phyloP scores from a whole-genome alignment of 92 coral and sea anemone species.

The Nematostella vectensis region DNA sequence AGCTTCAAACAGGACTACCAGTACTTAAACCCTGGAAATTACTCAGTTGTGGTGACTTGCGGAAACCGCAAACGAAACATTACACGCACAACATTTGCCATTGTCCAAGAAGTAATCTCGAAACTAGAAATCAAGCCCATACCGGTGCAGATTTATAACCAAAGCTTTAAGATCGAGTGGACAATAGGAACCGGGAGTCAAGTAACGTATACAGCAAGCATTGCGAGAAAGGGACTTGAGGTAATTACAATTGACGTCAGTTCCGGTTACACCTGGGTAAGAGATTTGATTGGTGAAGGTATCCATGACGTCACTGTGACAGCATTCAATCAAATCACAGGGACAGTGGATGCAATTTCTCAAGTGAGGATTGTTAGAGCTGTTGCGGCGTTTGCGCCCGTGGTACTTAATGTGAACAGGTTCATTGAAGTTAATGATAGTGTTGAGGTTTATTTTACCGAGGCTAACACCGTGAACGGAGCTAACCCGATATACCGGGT shows the following conservation, averaged over 20 bases:
- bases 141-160: slow-evolving; percentile 4
- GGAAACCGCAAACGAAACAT: slow-evolving; percentile 27
- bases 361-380: slow-evolving; percentile 19
- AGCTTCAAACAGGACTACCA: slow-evolving; percentile 9
- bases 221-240: slow-evolving; percentile 16
- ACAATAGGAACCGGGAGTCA: slow-evolving; percentile 28
- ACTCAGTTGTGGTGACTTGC: slow-evolving; percentile 17
- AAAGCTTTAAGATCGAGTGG: slow-evolving; percentile 29
- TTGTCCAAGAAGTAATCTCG: slow-evolving; percentile 21
- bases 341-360: slow-evolving; percentile 1
- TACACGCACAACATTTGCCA: slow-evolving; percentile 3
- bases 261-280: slow-evolving; percentile 18
- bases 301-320: slow-evolving; percentile 13
- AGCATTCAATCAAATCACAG: slow-evolving; percentile 21
- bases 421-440: slow-evolving; percentile 37
- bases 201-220: slow-evolving; percentile 19
- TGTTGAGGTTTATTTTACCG: slow-evolving; percentile 17
- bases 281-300: slow-evolving; percentile 25
- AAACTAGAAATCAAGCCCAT: slow-evolving; percentile 17
- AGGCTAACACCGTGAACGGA: slow-evolving; percentile 13
- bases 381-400: slow-evolving; percentile 26
- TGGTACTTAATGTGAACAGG: slow-evolving; percentile 1
- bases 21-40: slow-evolving; percentile 10
- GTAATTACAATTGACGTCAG: slow-evolving; percentile 3
- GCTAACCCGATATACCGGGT: slow-evolving; percentile 25